Conservation (phyloP, 2,888 invertebrate species). For the Ophioninae sp. region DNA sequence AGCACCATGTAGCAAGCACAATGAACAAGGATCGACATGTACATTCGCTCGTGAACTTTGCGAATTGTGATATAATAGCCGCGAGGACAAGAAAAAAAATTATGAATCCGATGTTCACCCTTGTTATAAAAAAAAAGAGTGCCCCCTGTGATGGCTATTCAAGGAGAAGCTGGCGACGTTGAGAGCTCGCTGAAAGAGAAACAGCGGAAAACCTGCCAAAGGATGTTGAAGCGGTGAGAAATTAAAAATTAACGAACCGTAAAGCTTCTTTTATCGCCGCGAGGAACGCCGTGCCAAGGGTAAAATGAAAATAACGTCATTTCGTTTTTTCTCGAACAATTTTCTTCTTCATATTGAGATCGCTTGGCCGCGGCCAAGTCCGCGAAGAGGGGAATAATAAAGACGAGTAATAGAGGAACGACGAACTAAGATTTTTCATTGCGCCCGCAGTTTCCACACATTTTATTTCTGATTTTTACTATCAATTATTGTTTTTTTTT, state of each 20-base stretch:
- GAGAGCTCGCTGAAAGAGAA: not conserved
- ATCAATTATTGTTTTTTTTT: too few species aligned
- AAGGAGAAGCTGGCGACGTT: not conserved
- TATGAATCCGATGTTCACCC: slow-evolving; percentile 22
- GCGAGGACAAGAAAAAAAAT: slow-evolving; percentile 25
- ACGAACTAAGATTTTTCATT: slow-evolving; percentile 11
- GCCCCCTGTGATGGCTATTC: slow-evolving; percentile 25
- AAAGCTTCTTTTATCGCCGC: slow-evolving; percentile 1
- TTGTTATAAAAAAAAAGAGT: not conserved
- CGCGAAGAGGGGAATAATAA: not conserved
- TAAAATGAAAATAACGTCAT: not conserved
- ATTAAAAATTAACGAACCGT: slow-evolving; percentile 32
- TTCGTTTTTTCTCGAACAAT: not conserved
- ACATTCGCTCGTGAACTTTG: not conserved
- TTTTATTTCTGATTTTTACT: too few species aligned
- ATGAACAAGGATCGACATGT: slow-evolving; percentile 29
- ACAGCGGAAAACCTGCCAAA: not conserved
- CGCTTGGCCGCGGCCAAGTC: not conserved
- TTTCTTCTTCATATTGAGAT: slow-evolving; percentile 35
- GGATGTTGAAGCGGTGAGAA: slow-evolving; percentile 27
- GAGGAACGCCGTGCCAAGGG: not conserved
- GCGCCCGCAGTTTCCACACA: not conserved
- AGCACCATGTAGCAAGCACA: slow-evolving; percentile 1
- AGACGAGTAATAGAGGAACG: not conserved
- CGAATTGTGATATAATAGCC: not conserved